Base-by-base conservation (phyloP, 2,888 invertebrate species). In the Conchocele bisecta region DNA sequence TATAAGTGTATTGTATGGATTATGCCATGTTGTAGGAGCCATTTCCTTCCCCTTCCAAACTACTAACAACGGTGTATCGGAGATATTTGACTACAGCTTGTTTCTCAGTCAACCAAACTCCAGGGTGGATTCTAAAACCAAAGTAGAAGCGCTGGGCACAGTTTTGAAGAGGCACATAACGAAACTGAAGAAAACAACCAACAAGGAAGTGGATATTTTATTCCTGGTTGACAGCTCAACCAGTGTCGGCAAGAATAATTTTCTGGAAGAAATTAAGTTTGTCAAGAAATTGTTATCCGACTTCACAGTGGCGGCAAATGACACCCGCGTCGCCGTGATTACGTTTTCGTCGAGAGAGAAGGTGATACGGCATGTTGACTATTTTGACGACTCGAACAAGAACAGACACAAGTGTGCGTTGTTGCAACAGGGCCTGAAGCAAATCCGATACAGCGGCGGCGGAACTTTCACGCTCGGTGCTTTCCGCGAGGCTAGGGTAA, bases 381-480 rank as follows among this genome's bases (percentile, higher is more conserved):
- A 94, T 86, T 93, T 94, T 58, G 70, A 71, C 15, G 88, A 88
- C 6, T 91, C 92, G 2, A 90, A 90, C 29, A 88, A 88, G 7
- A 91, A 92, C 69, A 92, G 94, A 75, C 93, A 94, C 86, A 95
- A 95, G 89, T 95, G 95, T 88, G 91, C 93, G 3, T 88, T 95
- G 54, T 85, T 95, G 51, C 93, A 93, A 73, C 92, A 93, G 56
- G 93, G 94, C 81, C 89, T 95, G 28, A 93, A 93, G 15, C 92
- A 92, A 48, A 93, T 95, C 46, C 91, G 89, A 53, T 95, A 94
- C 84, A 92, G 92, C 15, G 94, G 94, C 2, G 95, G 95, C 1
- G 94, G 94, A 24, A 95, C 95, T 1, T 94, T 93, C 85, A 95
- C 95, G 0, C 90, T 94, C 29, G 94, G 94, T n/a, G 95, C 95